These are phyloP conservation scores for Meloidogyne floridensis DNA, from an alignment of 1,140 invertebrate genomes.

Conservation along the genomic window DNA sequence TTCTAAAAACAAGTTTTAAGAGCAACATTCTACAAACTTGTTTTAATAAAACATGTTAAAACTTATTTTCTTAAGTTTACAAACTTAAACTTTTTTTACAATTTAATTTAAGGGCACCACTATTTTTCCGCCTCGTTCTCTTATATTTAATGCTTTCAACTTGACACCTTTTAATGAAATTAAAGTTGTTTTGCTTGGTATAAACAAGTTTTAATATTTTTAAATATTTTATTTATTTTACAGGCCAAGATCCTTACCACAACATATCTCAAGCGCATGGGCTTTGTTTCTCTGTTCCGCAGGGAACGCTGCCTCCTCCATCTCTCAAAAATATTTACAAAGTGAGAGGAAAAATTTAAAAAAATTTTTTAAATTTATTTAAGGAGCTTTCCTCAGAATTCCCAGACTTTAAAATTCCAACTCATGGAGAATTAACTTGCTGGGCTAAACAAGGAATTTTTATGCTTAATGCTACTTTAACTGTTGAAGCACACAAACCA, in stretches of 20 bases:
- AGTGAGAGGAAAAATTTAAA: too few species aligned
- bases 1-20: too few species aligned
- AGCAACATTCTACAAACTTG: background rate
- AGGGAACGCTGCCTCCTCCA: conserved; percentile 72
- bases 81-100: background rate
- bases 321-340: conserved; percentile 76
- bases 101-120: conserved; percentile 42
- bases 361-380: too few species aligned
- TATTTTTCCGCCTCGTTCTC: conserved; percentile 54
- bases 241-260: conserved; percentile 44
- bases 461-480: conserved; percentile 74
- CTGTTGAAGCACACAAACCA: conserved; percentile 70
- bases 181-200: conserved; percentile 71
- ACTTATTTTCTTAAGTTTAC: background rate
- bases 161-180: conserved; percentile 65
- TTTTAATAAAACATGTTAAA: background rate
- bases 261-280: conserved; percentile 69
- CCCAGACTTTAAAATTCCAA: conserved; percentile 70
- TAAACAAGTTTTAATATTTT: conserved; percentile 70
- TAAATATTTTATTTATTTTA: background rate
- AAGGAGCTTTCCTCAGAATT: conserved; percentile 71
- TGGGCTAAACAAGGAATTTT: conserved; percentile 77
- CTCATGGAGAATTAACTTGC: conserved; percentile 71
- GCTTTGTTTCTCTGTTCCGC: conserved; percentile 75
- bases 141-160: conserved; percentile 61